Base-by-base conservation (phyloP, 2,888 invertebrate genomes). In the Chydorus sphaericus region DNA sequence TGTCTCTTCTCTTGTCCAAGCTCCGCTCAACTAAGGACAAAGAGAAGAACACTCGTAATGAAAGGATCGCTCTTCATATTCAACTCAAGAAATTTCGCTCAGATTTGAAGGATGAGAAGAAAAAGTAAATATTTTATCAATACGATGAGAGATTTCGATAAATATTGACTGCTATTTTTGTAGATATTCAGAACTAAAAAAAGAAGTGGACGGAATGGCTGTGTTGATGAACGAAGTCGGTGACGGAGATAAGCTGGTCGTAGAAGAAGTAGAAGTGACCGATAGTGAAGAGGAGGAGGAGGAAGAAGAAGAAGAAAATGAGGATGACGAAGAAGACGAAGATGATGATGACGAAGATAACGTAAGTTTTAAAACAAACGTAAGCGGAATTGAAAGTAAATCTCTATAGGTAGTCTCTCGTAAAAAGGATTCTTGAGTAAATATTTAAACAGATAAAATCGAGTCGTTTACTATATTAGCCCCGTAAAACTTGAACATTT, bases 171-270 rank as follows among this genome's bases (percentile, higher is more conserved):
- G 38, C 20, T 38, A 7, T 18, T 38, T n/a, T 36, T 7, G n/a
- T 23, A 86, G 85, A 70, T 87, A 82, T 70, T 86, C 83, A 66
- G 79, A 80, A 62, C 70, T 90, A 39, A 86, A 89, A 68, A 86
- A 86, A 62, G 89, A 90, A 72, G 88, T 88, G 10, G 86, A 88
- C 66, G 89, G 89, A 71, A 90, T 90, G 88, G 88, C 88, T 0
- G 82, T 83, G 16, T 76, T 88, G 65, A 83, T 90, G 83, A 87
- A 83, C 63, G 85, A 85, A 64, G 80, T 78, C 2, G 83, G 81
- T 1, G 82, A 81, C 6, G 83, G 83, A 2, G 80, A 80, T 0
- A 80, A 82, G 31, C 78, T 80, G n/a, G 79, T 81, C 49, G 79
- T 77, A 58, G 79, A 79, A 63, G 75, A 71, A 36, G 72, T 69